Conservation (phyloP, 2,113 vertebrate genomes). For the Mormyrus iriodes region DNA sequence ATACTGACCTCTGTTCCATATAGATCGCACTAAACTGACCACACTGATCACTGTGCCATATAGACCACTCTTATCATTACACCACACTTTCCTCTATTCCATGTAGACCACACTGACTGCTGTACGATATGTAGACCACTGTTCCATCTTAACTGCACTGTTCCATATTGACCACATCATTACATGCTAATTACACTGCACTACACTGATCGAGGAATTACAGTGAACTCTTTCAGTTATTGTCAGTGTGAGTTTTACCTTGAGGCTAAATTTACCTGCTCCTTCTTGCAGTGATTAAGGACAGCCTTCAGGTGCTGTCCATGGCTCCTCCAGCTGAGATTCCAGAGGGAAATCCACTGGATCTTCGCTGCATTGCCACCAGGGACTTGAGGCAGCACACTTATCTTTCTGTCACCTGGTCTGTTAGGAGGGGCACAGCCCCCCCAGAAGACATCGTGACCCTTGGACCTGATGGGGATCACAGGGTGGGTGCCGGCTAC, state of each 20-base stretch:
- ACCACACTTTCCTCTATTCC: neutral
- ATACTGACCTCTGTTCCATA: too few relatives aligned
- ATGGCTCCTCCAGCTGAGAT: conserved; percentile 48
- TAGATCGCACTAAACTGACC: too few relatives aligned
- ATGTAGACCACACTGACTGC: neutral
- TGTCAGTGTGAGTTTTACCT: neutral
- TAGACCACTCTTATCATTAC: neutral
- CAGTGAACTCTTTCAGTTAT: neutral
- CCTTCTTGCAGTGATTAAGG: conserved; percentile 65
- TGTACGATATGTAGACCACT: neutral
- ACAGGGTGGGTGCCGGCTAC: conserved; percentile 53
- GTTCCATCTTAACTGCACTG: neutral
- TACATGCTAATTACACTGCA: neutral
- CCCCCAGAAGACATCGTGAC: conserved; percentile 49
- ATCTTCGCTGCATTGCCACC: conserved; percentile 68
- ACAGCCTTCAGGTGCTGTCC: conserved; percentile 67
- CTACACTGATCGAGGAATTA: neutral
- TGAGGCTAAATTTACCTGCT: neutral
- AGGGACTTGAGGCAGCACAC: conserved; percentile 64
- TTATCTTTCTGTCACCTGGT: conserved; percentile 81
- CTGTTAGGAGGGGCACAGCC: conserved; percentile 43
- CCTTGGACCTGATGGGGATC: conserved; percentile 61
- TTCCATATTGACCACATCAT: neutral
- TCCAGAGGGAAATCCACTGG: conserved; percentile 72
- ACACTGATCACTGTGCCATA: neutral